Conservation (phyloP, 2,113 vertebrate genomes). For the Corythornis madagascariensis region DNA sequence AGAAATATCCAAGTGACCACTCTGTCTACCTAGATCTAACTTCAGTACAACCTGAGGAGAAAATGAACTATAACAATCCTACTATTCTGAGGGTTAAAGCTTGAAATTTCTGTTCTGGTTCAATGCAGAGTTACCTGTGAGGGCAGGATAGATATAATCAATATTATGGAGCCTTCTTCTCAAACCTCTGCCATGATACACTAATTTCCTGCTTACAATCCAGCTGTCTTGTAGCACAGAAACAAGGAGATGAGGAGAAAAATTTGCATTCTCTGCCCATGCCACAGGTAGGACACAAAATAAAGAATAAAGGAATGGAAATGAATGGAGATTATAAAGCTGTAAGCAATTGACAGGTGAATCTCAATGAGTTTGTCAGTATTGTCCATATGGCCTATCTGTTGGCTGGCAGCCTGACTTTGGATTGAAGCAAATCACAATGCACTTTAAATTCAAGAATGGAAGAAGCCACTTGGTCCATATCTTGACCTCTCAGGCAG, state of each 20-base stretch:
- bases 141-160: not conserved
- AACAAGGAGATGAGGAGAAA: not conserved
- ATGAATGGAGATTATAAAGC: not conserved
- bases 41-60: not conserved
- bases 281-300: not conserved
- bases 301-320: not conserved
- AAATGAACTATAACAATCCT: not conserved
- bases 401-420: not conserved
- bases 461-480: not conserved
- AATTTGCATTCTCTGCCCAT: fast-evolving
- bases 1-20: not conserved
- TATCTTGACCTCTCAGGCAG: not conserved
- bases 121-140: not conserved
- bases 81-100: not conserved
- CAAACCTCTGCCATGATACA: not conserved
- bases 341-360: not conserved
- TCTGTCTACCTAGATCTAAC: not conserved
- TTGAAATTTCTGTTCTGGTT: not conserved
- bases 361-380: not conserved
- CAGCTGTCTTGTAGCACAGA: not conserved
- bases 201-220: not conserved
- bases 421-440: not conserved
- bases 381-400: not conserved
- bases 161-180: fast-evolving
- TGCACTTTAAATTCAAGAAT: not conserved